A percentile compares a stretch with the other conserved stretches of the same genome.
Conservation (phyloP, 2,888 invertebrate genomes). For the Ophion costatus region DNA sequence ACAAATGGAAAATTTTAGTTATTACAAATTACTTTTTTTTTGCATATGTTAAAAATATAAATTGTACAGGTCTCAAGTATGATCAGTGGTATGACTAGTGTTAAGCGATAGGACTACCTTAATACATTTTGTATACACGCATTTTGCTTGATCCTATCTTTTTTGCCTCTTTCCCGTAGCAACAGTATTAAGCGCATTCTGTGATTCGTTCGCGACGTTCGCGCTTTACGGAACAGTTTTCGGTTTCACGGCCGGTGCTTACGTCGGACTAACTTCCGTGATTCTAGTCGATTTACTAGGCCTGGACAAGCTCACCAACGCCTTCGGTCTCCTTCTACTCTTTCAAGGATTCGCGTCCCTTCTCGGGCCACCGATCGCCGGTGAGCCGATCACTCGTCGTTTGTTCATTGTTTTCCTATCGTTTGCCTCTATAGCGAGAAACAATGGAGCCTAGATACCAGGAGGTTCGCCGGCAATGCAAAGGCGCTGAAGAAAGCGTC, state of each 20-base stretch:
- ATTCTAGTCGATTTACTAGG: slow-evolving; percentile 97
- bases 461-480: too few species aligned
- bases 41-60: too few species aligned
- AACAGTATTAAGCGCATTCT: slow-evolving; percentile 92
- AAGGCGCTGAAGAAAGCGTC: too few species aligned
- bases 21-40: too few species aligned
- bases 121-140: too few species aligned
- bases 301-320: slow-evolving; percentile 96
- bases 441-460: too few species aligned
- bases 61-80: too few species aligned
- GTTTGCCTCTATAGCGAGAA: neutral
- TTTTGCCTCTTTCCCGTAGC: slow-evolving; percentile 84
- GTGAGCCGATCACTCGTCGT: slow-evolving; percentile 84
- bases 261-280: slow-evolving; percentile 98
- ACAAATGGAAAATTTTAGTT: too few species aligned
- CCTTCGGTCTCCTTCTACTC: slow-evolving; percentile 95
- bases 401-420: slow-evolving; percentile 2
- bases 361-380: slow-evolving; percentile 96
- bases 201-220: slow-evolving; percentile 89
- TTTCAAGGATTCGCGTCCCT: slow-evolving; percentile 98
- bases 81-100: too few species aligned
- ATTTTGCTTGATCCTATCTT: slow-evolving; percentile 37
- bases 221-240: slow-evolving; percentile 91
- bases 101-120: too few species aligned
- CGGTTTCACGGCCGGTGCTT: slow-evolving; percentile 97